A percentile compares a stretch with the other conserved stretches of the same genome.
These are phyloP conservation scores for Lithobates sylvaticus DNA, from an alignment of 2,797 vertebrate species.

Conservation along the genomic window DNA sequence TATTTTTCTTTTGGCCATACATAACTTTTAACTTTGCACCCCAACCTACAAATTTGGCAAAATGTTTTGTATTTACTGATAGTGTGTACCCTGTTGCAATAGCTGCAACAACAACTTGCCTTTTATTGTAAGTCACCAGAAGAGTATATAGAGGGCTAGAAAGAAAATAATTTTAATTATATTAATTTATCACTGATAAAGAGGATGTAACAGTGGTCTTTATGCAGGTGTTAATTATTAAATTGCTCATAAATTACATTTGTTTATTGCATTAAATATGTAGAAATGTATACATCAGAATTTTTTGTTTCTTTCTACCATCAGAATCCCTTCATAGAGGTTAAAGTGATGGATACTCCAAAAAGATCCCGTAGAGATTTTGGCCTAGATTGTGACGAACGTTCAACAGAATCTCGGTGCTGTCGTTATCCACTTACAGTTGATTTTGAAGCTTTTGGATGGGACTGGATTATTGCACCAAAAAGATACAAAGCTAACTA, in stretches of 20 bases:
- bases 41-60: too few relatives aligned
- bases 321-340: slow-evolving; percentile 96
- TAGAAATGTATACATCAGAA: background rate
- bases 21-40: too few relatives aligned
- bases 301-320: slow-evolving; percentile 61
- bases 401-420: slow-evolving; percentile 92
- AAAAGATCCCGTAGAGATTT: slow-evolving; percentile 88
- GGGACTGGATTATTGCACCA: slow-evolving; percentile 98
- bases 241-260: background rate
- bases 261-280: background rate
- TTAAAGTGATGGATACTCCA: slow-evolving; percentile 91
- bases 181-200: too few relatives aligned
- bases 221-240: background rate
- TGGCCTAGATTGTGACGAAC: slow-evolving; percentile 94
- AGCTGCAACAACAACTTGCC: too few relatives aligned
- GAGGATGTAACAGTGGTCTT: too few relatives aligned
- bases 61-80: too few relatives aligned
- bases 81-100: too few relatives aligned
- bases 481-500: slow-evolving; percentile 99
- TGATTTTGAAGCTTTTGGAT: slow-evolving; percentile 97
- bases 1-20: too few relatives aligned
- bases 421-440: slow-evolving; percentile 96
- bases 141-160: too few relatives aligned
- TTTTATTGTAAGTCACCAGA: too few relatives aligned
- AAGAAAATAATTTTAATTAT: too few relatives aligned